Base-by-base conservation (phyloP, 2,113 vertebrate species). In the Chiloscyllium plagiosum region DNA sequence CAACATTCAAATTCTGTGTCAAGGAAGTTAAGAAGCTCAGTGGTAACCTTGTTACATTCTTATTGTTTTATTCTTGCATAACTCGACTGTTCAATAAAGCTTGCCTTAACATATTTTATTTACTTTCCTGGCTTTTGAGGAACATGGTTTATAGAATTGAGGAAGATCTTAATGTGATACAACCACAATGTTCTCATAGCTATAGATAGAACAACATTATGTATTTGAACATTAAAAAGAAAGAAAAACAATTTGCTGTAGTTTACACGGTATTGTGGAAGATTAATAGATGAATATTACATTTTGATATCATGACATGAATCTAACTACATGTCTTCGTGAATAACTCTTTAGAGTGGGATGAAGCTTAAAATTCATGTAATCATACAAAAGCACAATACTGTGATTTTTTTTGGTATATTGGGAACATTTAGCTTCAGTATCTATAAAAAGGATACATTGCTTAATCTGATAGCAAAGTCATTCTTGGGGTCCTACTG, bases 361-460 rank as follows among this genome's bases (percentile, higher is more conserved):
- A 70, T 50, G 26, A 26, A 95, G 68, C 69, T 95, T 95, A 52
- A 50, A 76, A 72, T 52, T 95, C 93, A 95, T 47, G 68, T 72
- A 68, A 47, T 47, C 68, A 17, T 0, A 26, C 33, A 15, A 95
- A 50, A 24, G 13, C 68, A 42, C 3, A 52, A 17, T 52, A 8
- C 22, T 13, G 52, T 29, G 42, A 47, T 33, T 69, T 72, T 22
- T 47, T 50, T 52, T 26, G 22, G 47, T 10, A 6, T 47, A 69
- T 8, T 42, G 66, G 3, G 2, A 94, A 70, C 37, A 93, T 66
- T 33, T 66, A 20, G 90, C 65, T 93, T 69, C 4, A 4, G 10
- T 68, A 26, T 47, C 26, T 1, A 19, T 89, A 89, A 37, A 8
- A 50, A 47, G 19, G 2, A 22, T 22, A 4, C 22, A 69, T 13